Conservation (phyloP, 2,113 vertebrate species). For the Corvus moneduloides region DNA sequence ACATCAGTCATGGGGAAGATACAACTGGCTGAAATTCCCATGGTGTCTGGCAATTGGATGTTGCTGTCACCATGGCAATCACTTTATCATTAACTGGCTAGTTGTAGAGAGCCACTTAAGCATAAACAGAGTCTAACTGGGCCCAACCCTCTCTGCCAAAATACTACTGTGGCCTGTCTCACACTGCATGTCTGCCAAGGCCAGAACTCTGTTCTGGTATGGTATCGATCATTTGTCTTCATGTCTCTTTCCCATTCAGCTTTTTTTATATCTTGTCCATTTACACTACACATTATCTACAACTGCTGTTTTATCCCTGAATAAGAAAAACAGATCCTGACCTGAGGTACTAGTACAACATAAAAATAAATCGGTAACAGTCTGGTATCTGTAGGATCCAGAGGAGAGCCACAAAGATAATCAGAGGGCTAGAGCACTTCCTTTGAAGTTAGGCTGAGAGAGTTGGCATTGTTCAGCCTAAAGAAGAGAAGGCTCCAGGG, state of each 20-base stretch:
- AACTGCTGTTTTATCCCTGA: background rate
- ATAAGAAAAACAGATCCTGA: background rate
- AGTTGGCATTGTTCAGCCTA: background rate
- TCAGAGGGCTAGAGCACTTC: background rate
- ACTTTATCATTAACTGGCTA: background rate
- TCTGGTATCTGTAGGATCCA: background rate
- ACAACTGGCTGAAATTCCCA: background rate
- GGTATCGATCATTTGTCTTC: background rate
- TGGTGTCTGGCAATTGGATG: rapidly evolving
- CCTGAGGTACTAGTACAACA: background rate
- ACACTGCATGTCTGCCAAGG: rapidly evolving
- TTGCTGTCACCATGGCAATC: rapidly evolving
- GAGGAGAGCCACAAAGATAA: background rate
- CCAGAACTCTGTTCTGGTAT: background rate
- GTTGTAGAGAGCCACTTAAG: background rate
- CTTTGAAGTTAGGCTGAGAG: background rate
- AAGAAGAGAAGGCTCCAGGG: background rate
- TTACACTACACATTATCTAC: background rate
- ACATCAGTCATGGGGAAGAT: background rate
- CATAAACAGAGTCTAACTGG: background rate
- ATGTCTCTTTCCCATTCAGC: background rate
- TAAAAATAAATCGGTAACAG: background rate
- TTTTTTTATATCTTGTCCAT: background rate
- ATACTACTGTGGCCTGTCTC: background rate
- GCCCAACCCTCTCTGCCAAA: background rate